A percentile compares a stretch with the other conserved stretches of the same genome.
Conservation (phyloP, 2,797 vertebrate genomes). For the Pseudochromis fuscus region DNA sequence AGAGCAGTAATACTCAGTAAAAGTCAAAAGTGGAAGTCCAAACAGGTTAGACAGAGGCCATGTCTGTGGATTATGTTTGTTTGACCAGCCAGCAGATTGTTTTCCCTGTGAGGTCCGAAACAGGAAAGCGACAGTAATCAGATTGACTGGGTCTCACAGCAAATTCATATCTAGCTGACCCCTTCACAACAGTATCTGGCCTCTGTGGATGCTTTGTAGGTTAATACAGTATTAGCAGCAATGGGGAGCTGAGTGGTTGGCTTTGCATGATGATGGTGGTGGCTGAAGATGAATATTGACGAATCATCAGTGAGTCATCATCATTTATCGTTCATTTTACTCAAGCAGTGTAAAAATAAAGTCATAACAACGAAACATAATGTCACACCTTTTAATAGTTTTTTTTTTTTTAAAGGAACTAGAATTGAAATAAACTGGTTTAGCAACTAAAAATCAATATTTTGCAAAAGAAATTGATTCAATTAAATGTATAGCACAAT, state of each 20-base stretch:
- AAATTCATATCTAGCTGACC: slow-evolving; percentile 46
- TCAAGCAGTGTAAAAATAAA: too few species aligned
- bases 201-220: slow-evolving; percentile 68
- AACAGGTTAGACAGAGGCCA: slow-evolving; percentile 8
- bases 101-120: slow-evolving; percentile 38
- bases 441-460: too few species aligned
- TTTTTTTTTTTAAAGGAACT: neutral
- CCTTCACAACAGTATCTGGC: slow-evolving; percentile 27
- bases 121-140: slow-evolving; percentile 60
- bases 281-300: slow-evolving; percentile 19
- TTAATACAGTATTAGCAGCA: slow-evolving; percentile 77
- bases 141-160: slow-evolving; percentile 39
- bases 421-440: too few species aligned
- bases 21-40: slow-evolving; percentile 10
- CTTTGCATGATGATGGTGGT: slow-evolving; percentile 21
- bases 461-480: too few species aligned
- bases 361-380: too few species aligned
- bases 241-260: slow-evolving; percentile 37
- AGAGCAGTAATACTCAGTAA: slow-evolving; percentile 3
- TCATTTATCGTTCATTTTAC: too few species aligned
- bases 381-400: too few species aligned
- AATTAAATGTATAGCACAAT: too few species aligned
- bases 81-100: slow-evolving; percentile 42
- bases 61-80: slow-evolving; percentile 14
- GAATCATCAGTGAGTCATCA: slow-evolving; percentile 19